Percentiles rank a stretch among this genome's conserved stretches.
phyloP scores from a whole-genome alignment of 2,888 invertebrate species.

The Anagyrus pseudococci region DNA sequence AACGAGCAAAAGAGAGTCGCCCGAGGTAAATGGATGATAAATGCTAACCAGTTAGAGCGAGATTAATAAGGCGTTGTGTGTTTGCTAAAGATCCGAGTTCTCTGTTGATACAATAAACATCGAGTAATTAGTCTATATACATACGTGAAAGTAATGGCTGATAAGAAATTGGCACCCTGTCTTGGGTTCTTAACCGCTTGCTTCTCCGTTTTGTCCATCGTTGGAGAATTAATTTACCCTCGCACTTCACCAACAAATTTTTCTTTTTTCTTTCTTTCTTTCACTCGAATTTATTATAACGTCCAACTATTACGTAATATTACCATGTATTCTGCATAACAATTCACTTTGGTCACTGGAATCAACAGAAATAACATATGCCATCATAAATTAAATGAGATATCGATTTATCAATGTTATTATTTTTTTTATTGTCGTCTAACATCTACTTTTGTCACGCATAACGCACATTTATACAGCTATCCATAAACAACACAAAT shows the following conservation, averaged over 20 bases:
- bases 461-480: too few species aligned
- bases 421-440: too few species aligned
- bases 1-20: too few species aligned
- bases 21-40: too few species aligned
- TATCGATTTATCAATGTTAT: too few species aligned
- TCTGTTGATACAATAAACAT: not conserved
- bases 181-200: constrained; percentile 68
- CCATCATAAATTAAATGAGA: too few species aligned
- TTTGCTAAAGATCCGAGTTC: too few species aligned
- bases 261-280: not conserved
- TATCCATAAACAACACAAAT: too few species aligned
- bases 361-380: constrained; percentile 8
- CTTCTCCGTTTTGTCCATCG: constrained; percentile 64
- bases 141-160: constrained; percentile 71
- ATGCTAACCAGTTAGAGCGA: not conserved
- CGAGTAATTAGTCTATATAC: constrained; percentile 7
- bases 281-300: not conserved
- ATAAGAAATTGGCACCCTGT: constrained; percentile 71
- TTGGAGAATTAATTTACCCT: not conserved
- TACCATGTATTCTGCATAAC: not conserved
- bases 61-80: too few species aligned
- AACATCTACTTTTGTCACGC: too few species aligned
- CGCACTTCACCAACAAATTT: not conserved
- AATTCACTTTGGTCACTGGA: not conserved
- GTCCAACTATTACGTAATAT: constrained; percentile 2